These are phyloP conservation scores for Ophiothrix spiculata DNA, from an alignment of 35 echinoderm and acorn worm genomes.

Conservation along the genomic window DNA sequence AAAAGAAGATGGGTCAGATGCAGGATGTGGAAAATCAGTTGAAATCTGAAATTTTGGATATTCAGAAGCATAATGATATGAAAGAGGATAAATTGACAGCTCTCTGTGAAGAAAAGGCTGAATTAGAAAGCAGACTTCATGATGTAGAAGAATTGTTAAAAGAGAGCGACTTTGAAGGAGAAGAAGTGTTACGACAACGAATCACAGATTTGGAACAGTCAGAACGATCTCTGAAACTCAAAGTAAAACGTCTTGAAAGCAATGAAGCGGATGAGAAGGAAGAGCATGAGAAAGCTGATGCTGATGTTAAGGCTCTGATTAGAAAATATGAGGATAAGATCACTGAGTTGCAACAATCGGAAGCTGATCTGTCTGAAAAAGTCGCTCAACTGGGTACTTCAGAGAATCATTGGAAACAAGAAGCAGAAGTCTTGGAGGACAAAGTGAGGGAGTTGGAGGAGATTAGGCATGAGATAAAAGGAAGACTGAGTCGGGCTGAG, in stretches of 20 bases:
- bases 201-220: conserved; percentile 61
- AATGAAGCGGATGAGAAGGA: conserved; percentile 31
- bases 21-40: background rate
- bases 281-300: conserved; percentile 24
- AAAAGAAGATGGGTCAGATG: background rate
- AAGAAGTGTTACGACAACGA: conserved; percentile 53
- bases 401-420: conserved; percentile 37
- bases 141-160: conserved; percentile 62
- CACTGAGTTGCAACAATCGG: conserved; percentile 49
- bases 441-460: conserved; percentile 48
- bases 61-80: background rate
- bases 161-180: conserved; percentile 70
- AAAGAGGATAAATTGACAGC: conserved; percentile 6
- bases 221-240: conserved; percentile 36
- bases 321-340: conserved; percentile 40
- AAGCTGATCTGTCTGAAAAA: conserved; percentile 56
- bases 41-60: background rate
- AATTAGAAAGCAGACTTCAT: conserved; percentile 34
- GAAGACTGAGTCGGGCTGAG: conserved; percentile 47
- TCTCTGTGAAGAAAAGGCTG: conserved; percentile 39
- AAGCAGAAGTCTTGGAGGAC: conserved; percentile 60
- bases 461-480: conserved; percentile 39
- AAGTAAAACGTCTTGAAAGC: conserved; percentile 38
- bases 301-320: conserved; percentile 44
- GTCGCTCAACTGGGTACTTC: conserved; percentile 46